Base-by-base conservation (phyloP, 2,113 vertebrate genomes). In the Pterocles orientalis region DNA sequence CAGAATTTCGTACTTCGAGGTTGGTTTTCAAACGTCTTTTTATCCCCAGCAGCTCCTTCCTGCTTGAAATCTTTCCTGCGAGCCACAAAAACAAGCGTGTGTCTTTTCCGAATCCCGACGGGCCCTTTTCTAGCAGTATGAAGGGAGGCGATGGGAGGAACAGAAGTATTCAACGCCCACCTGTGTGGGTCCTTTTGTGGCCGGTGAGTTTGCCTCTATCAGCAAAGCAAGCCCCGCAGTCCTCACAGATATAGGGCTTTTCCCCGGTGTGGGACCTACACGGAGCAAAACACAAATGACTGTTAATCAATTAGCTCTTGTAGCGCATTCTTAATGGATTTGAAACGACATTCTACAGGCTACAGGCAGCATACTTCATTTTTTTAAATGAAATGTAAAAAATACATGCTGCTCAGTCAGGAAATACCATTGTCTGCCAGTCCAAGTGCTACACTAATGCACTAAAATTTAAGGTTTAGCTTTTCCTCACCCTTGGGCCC, bases 101-200 rank as follows among this genome's bases (percentile, higher is more conserved):
- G 43, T 8, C 21, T 47, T 29, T 25, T 69, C 47, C 20, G 19
- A 31, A 56, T 33, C 26, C 61, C 34, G 9, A 7, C 31, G 7
- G 25, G 25, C 23, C 31, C 51, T 56, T 72, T 65, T 50, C 47
- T 9, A n/a, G 26, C 15, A 34, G 18, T 4, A 10, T 14, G 31
- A 69, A 17, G 20, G 36, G 24, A 68, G 19, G 8, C 1, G 20
- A 19, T 5, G 8, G 71, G 26, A 79, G 20, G 43, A 57, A 23
- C 2, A 13, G 18, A 34, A 50, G 20, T 20, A 21, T 53, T 92
- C 23, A 41, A 62, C 18, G 29, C 88, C 58, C 95, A 98, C 97
- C 98, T 93, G 97, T 98, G 79, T 98, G 97, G 6, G 97, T 98
- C 85, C 97, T 97, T 88, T 95, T 97, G 85, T 98, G 98, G 61